Evolutionary conservation across 53 echinoderm and acorn worm genomes (phyloP), one percentile per base, ranked within the genome.

Genomic region (Astropecten irregularis): DNA sequence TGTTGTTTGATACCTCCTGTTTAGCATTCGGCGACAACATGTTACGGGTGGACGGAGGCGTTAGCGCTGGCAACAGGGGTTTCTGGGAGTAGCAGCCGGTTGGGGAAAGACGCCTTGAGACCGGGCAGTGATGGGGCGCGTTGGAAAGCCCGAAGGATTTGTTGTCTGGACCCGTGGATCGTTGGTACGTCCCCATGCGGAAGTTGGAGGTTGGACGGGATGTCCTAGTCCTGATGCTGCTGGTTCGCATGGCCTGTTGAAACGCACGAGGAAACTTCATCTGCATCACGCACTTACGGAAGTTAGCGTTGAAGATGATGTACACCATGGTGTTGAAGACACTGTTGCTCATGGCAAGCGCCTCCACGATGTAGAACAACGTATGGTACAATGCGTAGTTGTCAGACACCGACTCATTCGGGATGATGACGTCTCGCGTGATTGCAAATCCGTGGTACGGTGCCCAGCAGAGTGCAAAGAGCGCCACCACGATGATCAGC

Each of bases 281-380:
- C 76, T 94, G 94, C 70, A 91, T 84, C 47, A 88, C 96, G 51
- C 89, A 89, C 89, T 93, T 96, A 3, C 96, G 84, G 39, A 89
- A 96, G 50, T 96, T 93, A 4, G 89, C 91, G 40, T 96, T 96
- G 65, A 96, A 91, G 49, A 91, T 84, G 25, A 96, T 89, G 82
- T 96, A 96, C 22, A 93, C 91, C 66, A 96, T 50, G 0, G 96
- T 96, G 37, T 96, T 91, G 72, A 96, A 91, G 18, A 96, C 89
- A 64, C 96, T 90, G 68, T 96, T 96, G 52, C 91, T 87, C 93
- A 96, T 96, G 0, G 96, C 96, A 8, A 96, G 20, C 4, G 93
- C 91, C 65, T 96, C 96, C 3, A 93, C 96, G 35, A 93, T 66
- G 59, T 93, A 96, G 53, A 93, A 96, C 8, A 86, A 47, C 11